These are phyloP conservation scores for Megastigmus dorsalis DNA, from an alignment of 2,888 invertebrate species.

Conservation along the genomic window DNA sequence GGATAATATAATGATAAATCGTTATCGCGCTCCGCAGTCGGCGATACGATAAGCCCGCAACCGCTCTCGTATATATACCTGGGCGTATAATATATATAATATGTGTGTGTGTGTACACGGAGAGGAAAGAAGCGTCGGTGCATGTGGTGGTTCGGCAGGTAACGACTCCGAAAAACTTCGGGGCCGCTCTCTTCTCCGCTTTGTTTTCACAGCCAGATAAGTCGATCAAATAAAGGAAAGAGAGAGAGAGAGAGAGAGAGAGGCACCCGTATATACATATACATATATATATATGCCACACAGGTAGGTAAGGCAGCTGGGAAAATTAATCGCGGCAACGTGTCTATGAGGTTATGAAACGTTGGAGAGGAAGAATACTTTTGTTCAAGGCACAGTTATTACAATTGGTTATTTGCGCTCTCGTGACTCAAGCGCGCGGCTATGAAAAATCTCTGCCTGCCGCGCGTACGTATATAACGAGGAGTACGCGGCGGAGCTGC, in stretches of 20 bases:
- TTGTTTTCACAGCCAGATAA: conserved; percentile 45
- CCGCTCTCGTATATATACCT: conserved; percentile 16
- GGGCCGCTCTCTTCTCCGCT: conserved; percentile 27
- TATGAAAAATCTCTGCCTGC: too few species aligned
- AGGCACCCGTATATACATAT: not conserved
- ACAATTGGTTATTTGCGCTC: conserved; percentile 26
- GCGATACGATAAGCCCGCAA: conserved; percentile 31
- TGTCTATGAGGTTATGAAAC: conserved; percentile 31
- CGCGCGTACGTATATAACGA: too few species aligned
- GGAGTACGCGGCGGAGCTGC: too few species aligned
- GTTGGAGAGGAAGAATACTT: conserved; percentile 18
- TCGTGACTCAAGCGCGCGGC: conserved; percentile 25
- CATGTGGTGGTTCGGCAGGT: conserved; percentile 55
- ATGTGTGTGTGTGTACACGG: conserved; percentile 41
- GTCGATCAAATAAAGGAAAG: conserved; percentile 49
- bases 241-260: not conserved
- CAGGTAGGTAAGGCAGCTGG: too few species aligned
- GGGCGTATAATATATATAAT: too few species aligned
- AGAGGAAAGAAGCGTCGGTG: too few species aligned
- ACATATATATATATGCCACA: too few species aligned
- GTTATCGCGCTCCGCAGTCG: conserved; percentile 63
- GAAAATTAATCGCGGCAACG: conserved; percentile 31
- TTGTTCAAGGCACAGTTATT: conserved; percentile 37
- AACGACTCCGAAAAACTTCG: conserved; percentile 61
- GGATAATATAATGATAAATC: conserved; percentile 57